phyloP scores from a whole-genome alignment of 30 jellyfish, hydroid and myxozoan genomes.

The Aurelia sp. region DNA sequence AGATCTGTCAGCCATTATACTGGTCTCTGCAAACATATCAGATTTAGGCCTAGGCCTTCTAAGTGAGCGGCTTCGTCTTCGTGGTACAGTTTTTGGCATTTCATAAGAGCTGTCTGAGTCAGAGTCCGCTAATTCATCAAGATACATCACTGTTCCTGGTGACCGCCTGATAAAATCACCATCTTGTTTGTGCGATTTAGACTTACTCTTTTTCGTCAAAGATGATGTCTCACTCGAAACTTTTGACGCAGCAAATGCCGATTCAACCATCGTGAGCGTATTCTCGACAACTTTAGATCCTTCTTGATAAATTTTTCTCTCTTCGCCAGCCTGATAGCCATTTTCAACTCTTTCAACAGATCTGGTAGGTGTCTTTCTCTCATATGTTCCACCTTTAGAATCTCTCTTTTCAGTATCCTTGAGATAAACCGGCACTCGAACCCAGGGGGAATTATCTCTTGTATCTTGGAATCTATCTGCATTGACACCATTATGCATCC shows the following conservation, averaged over 20 bases:
- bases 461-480: not conserved
- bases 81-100: conserved; percentile 15
- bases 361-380: conserved; percentile 18
- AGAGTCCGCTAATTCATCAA: conserved; percentile 64
- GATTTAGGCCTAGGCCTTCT: conserved; percentile 75
- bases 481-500: not conserved
- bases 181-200: not conserved
- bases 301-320: not conserved
- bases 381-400: not conserved
- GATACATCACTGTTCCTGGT: conserved; percentile 59
- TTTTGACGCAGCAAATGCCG: conserved; percentile 41
- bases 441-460: conserved; percentile 54
- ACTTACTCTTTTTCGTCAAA: not conserved
- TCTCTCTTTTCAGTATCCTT: conserved; percentile 4
- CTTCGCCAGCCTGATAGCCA: not conserved
- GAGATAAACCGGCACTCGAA: conserved; percentile 55
- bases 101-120: conserved; percentile 66
- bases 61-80: conserved; percentile 54
- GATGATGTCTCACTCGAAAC: conserved; percentile 3
- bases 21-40: conserved; percentile 18
- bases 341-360: not conserved
- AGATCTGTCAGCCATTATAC: not conserved
- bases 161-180: conserved; percentile 26
- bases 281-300: conserved; percentile 27
- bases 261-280: conserved; percentile 43